These are phyloP conservation scores for Maniola jurtina DNA, from an alignment of 1,140 invertebrate species.

Conservation along the genomic window DNA sequence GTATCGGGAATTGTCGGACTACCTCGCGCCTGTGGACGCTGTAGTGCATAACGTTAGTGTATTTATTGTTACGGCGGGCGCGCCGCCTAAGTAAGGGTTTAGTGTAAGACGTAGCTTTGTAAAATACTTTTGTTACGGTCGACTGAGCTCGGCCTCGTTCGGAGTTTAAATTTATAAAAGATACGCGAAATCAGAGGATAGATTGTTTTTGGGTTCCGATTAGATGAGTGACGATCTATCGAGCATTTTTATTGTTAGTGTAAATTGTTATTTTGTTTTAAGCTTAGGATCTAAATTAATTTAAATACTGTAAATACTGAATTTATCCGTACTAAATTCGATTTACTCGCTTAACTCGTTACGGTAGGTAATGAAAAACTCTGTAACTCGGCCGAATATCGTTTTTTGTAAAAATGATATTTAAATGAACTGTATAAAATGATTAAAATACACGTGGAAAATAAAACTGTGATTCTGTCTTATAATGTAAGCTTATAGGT, in stretches of 20 bases:
- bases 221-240: slow-evolving; percentile 68
- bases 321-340: slow-evolving; percentile 66
- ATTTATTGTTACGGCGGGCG: slow-evolving; percentile 57
- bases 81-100: slow-evolving; percentile 58
- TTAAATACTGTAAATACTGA: slow-evolving; percentile 72
- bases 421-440: slow-evolving; percentile 47
- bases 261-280: slow-evolving; percentile 79
- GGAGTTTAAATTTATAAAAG: slow-evolving; percentile 75
- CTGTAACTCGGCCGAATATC: slow-evolving; percentile 61
- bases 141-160: slow-evolving; percentile 72
- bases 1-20: slow-evolving; percentile 57
- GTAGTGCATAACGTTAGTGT: slow-evolving; percentile 54
- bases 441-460: slow-evolving; percentile 68
- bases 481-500: slow-evolving; percentile 70
- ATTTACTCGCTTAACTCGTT: slow-evolving; percentile 64
- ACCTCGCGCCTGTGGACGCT: slow-evolving; percentile 59
- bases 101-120: slow-evolving; percentile 68
- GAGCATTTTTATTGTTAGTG: slow-evolving; percentile 78
- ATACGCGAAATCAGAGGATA: slow-evolving; percentile 67
- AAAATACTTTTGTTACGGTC: slow-evolving; percentile 76
- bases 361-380: slow-evolving; percentile 64
- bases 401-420: slow-evolving; percentile 44
- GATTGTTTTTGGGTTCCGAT: slow-evolving; percentile 69
- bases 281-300: slow-evolving; percentile 73
- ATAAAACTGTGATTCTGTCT: slow-evolving; percentile 78